Evolutionary conservation across 2,113 vertebrate genomes (phyloP), one percentile per base, ranked within the genome.

Genomic region (Eira barbara): DNA sequence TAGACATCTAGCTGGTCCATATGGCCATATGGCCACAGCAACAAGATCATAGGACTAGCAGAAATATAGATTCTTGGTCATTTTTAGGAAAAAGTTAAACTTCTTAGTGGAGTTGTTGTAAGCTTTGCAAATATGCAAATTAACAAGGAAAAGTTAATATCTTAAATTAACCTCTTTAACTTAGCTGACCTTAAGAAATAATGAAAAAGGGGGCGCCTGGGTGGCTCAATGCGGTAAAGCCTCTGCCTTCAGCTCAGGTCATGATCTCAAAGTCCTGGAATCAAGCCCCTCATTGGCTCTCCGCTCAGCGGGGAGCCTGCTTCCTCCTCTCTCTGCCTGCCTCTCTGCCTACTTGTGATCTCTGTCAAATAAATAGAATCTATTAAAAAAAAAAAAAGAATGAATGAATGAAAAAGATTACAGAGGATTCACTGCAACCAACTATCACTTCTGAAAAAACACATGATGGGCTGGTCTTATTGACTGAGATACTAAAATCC

Each of bases 151-250:
- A 74, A 52, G 81, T 34, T 86, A 63, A 71, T 4, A 81, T 65
- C 94, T 94, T 27, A 23, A 71, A 63, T 63, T 18, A 67, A 36
- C 42, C 27, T 87, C 47, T 73, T 67, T 61, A 93, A 80, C 14
- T n/a, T 49, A 96, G 59, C 18, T 94, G 47, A 90, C 34, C 55
- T 86, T 90, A 96, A 79, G 39, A 78, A 86, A 67, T 93, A 73
- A 78, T 2, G 55, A 15, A 59, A 95, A 36, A 61, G 31, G 49
- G 15, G 49, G 15, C 15, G 15, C 15, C 49, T 52, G 49, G 4
- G 49, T 52, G 49, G 49, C 49, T 52, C 49, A 52, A 14, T 5
- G 49, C 0, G 49, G 17, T 52, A 52, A 52, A 52, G 49, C 49
- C 49, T 52, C 49, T 52, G 49, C 49, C 49, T 52, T 52, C 15